Evolutionary conservation across 2,797 vertebrate genomes (phyloP).

Genomic region (Pseudomugil tenellus): DNA sequence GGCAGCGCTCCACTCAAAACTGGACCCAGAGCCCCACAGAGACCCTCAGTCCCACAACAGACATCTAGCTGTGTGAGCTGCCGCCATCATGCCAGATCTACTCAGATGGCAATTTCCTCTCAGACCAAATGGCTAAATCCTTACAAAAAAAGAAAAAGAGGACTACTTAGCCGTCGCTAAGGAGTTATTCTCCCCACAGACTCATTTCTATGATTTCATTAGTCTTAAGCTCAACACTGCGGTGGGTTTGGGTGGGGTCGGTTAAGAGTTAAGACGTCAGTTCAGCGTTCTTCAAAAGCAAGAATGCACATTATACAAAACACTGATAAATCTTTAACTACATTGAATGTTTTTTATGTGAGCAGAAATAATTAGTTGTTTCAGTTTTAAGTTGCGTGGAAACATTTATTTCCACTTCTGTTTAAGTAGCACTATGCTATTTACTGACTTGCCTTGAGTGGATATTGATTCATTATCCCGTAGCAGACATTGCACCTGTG

Average conservation of each 20-base stretch:
- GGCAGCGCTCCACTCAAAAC: constrained; percentile 41
- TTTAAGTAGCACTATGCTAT: no score
- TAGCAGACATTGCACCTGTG: no score
- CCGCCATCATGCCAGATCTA: constrained; percentile 38
- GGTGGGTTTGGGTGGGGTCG: constrained; percentile 9
- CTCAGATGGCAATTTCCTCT: constrained; percentile 64
- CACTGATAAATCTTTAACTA: neutral
- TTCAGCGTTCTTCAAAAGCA: neutral
- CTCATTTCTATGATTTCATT: constrained; percentile 20
- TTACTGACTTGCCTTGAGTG: no score
- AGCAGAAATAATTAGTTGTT: neutral
- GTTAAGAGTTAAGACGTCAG: neutral
- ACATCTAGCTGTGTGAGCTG: constrained; percentile 57
- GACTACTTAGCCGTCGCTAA: constrained; percentile 53
- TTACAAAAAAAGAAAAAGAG: constrained; percentile 11
- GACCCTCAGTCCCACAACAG: constrained; percentile 67
- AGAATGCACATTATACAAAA: neutral
- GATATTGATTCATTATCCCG: no score
- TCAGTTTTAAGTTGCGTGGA: no score
- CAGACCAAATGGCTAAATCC: constrained; percentile 56
- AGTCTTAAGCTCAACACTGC: constrained; percentile 4
- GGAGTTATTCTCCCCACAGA: constrained; percentile 34
- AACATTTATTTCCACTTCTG: no score
- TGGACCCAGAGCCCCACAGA: constrained; percentile 55
- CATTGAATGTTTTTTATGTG: neutral